A percentile compares a stretch with the other conserved stretches of the same genome.
phyloP scores from a whole-genome alignment of 2,888 invertebrate species.

The Pemphredon lugubris region DNA sequence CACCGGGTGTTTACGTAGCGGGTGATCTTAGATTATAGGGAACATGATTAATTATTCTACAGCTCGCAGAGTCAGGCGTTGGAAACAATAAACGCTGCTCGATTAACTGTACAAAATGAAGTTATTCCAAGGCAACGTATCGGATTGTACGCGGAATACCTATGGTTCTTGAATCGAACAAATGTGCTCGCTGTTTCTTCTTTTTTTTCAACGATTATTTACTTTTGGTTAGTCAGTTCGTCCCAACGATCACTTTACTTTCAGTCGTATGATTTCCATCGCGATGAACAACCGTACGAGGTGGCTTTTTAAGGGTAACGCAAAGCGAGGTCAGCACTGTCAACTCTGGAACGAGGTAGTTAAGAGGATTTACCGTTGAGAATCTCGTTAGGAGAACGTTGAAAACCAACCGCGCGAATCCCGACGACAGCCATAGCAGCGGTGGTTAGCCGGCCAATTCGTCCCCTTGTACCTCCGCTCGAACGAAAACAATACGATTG shows the following conservation, averaged over 20 bases:
- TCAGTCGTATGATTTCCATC: slow-evolving; percentile 16
- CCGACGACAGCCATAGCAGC: slow-evolving; percentile 73
- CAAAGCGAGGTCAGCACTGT: slow-evolving; percentile 72
- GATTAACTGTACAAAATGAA: slow-evolving; percentile 29
- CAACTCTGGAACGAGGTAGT: slow-evolving; percentile 61
- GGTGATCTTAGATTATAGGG: slow-evolving; percentile 58
- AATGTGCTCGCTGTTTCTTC: neutral
- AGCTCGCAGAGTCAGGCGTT: slow-evolving; percentile 37
- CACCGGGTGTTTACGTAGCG: slow-evolving; percentile 57
- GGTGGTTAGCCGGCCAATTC: slow-evolving; percentile 16
- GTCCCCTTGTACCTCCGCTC: neutral
- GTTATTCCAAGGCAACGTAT: neutral
- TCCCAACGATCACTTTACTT: slow-evolving; percentile 22
- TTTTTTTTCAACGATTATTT: slow-evolving; percentile 2
- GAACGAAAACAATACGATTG: slow-evolving; percentile 10
- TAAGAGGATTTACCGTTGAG: slow-evolving; percentile 75
- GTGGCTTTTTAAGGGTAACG: slow-evolving; percentile 28
- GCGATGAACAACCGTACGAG: slow-evolving; percentile 17
- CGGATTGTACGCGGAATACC: too few relatives aligned
- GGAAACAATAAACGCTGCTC: slow-evolving; percentile 43
- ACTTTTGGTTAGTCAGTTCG: slow-evolving; percentile 3
- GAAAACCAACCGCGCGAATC: slow-evolving; percentile 78
- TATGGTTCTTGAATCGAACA: too few relatives aligned
- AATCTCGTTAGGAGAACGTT: slow-evolving; percentile 78
- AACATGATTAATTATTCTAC: slow-evolving; percentile 59